Conservation (phyloP, 1,140 invertebrate species). For the Lasioglossum baleicum region DNA sequence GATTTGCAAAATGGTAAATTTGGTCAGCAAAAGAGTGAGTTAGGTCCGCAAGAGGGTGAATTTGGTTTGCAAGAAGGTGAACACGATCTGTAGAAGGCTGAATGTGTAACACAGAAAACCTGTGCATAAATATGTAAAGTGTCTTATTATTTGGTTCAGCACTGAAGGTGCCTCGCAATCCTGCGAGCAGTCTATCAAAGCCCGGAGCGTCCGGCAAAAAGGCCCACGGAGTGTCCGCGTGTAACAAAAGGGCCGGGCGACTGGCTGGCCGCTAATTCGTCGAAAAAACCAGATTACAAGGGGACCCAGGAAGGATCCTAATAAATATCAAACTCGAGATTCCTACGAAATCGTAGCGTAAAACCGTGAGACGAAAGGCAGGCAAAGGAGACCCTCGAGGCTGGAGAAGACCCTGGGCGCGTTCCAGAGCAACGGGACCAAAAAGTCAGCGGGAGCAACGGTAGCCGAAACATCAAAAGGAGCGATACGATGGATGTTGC, state of each 20-base stretch:
- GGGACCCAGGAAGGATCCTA: conserved; percentile 6
- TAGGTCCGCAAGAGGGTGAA: too few species aligned
- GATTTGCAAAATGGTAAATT: too few species aligned
- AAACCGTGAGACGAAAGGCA: conserved; percentile 11
- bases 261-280: conserved; percentile 6
- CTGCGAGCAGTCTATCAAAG: not conserved
- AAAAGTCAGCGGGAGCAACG: not conserved
- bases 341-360: conserved; percentile 32
- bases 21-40: too few species aligned
- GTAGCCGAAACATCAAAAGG: conserved; percentile 32
- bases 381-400: not conserved
- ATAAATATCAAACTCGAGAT: conserved; percentile 29
- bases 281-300: not conserved
- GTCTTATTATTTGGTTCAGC: too few species aligned
- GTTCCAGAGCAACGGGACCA: not conserved
- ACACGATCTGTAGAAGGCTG: too few species aligned
- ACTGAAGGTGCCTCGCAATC: not conserved
- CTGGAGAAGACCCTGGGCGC: not conserved
- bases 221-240: not conserved
- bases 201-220: not conserved
- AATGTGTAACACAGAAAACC: too few species aligned
- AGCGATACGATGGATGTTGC: conserved; percentile 47
- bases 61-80: too few species aligned
- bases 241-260: not conserved
- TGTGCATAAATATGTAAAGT: too few species aligned